Evolutionary conservation across 2,113 vertebrate species (phyloP), one percentile per base, ranked within the genome.

Genomic region (Empidonax alnorum): DNA sequence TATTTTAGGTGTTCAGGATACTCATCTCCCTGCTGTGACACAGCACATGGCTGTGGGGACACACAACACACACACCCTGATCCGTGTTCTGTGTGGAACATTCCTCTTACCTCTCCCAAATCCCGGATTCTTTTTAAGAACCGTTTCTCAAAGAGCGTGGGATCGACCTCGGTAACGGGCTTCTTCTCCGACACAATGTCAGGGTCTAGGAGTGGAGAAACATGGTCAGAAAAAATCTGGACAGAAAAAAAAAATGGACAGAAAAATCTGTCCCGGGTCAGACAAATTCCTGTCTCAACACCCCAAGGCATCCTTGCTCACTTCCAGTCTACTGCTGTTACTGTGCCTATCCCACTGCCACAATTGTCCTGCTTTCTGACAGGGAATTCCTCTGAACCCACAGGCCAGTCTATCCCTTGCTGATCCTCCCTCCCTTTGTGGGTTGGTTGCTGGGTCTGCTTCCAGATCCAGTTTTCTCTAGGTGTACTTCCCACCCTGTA

Each of bases 91-190:
- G 16, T 18, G 9, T 6, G 59, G 15, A 25, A 37, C 9, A 0
- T 2, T 50, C 16, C 82, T 78, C 97, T 98, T 93, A 99, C 99
- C 99, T 99, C 99, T 84, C 99, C 99, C 91, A 99, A 93, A 33
- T 99, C 99, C 89, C 99, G 97, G 95, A 99, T 98, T 82, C 97
- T 98, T 95, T 97, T 99, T 80, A 99, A 82, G 97, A 99, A 99
- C 22, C 99, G 98, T 93, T 99, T 99, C 93, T 99, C 99, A 95
- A 99, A 99, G 81, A 99, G 95, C 0, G 99, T 99, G 41, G 99
- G 99, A 94, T 99, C 99, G 8, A 99, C 98, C 85, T 98, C 98
- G 2, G 98, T 93, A 13, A 97, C 93, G 0, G 98, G 98, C 18
- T 98, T 98, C 55, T 98, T 98, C 95, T 98, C 98, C 0, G 98